These are phyloP conservation scores for Noctilio leporinus DNA, from an alignment of 2,113 vertebrate genomes.

Conservation along the genomic window DNA sequence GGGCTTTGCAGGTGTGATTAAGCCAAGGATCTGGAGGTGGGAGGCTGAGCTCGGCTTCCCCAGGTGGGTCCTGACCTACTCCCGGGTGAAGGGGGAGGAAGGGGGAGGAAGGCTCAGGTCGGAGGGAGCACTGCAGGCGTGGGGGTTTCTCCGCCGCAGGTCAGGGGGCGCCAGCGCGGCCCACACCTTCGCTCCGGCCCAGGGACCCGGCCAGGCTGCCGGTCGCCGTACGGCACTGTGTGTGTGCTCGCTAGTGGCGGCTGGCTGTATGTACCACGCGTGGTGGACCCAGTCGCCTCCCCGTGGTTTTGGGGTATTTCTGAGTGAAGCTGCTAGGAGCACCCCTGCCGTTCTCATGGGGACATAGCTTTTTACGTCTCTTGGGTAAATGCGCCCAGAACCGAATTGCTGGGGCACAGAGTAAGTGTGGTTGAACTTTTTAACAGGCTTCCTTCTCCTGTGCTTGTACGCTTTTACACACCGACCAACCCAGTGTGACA, in stretches of 20 bases:
- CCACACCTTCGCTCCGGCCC: background rate
- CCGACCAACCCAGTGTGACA: background rate
- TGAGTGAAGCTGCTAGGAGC: background rate
- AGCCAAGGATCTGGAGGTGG: background rate
- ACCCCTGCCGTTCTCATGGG: background rate
- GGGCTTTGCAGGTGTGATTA: background rate
- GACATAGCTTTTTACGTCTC: background rate
- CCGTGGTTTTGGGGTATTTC: background rate
- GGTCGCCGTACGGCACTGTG: too few species aligned
- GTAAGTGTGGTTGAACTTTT: background rate
- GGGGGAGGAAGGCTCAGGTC: background rate
- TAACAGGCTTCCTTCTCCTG: background rate
- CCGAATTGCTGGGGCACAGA: background rate
- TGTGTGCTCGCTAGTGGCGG: too few species aligned
- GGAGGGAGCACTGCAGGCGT: background rate
- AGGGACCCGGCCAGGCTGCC: background rate
- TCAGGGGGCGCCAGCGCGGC: background rate
- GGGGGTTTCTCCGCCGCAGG: too few species aligned
- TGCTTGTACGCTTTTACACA: background rate
- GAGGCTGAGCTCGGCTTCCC: background rate
- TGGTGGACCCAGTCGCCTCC: background rate
- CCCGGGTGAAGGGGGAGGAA: background rate
- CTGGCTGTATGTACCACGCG: too few species aligned
- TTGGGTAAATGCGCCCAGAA: background rate
- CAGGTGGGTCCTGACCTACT: background rate